Percentiles rank a stretch among this genome's conserved stretches.
Evolutionary conservation across 1,140 invertebrate species (phyloP).

Genomic region (Agrilus planipennis): DNA sequence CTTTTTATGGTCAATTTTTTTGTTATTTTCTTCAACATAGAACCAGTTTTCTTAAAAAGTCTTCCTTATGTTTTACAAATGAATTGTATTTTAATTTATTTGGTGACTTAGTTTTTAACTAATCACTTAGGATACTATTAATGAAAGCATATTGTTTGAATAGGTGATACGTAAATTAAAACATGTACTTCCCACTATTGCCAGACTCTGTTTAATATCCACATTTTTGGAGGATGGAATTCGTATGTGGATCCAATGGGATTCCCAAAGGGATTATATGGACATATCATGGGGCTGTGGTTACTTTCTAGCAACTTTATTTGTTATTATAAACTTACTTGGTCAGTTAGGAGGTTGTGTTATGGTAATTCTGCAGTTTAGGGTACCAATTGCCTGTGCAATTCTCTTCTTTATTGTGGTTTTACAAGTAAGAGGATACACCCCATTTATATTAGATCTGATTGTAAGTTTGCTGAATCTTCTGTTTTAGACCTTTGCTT

Average conservation of each 20-base stretch:
- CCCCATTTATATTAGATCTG: no score
- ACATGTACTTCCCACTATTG: constrained; percentile 87
- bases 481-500: constrained; percentile 76
- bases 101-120: no score
- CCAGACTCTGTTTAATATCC: constrained; percentile 93
- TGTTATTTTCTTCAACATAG: constrained; percentile 5
- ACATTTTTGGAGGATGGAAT: constrained; percentile 99
- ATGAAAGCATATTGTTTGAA: no score
- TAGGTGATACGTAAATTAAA: constrained; percentile 89
- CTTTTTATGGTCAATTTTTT: background rate
- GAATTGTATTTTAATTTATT: constrained; percentile 5
- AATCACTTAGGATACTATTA: no score
- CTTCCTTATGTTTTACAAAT: constrained; percentile 1
- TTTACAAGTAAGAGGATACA: constrained; percentile 71
- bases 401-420: constrained; percentile 93
- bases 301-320: constrained; percentile 80
- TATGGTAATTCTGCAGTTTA: constrained; percentile 87
- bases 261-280: constrained; percentile 96
- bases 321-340: constrained; percentile 86
- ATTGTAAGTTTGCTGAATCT: no score
- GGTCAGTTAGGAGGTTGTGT: constrained; percentile 92
- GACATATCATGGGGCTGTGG: constrained; percentile 97
- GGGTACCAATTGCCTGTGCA: constrained; percentile 90
- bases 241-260: constrained; percentile 99
- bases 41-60: background rate